phyloP scores from a whole-genome alignment of 2,888 invertebrate species.

The Noctua pronuba region DNA sequence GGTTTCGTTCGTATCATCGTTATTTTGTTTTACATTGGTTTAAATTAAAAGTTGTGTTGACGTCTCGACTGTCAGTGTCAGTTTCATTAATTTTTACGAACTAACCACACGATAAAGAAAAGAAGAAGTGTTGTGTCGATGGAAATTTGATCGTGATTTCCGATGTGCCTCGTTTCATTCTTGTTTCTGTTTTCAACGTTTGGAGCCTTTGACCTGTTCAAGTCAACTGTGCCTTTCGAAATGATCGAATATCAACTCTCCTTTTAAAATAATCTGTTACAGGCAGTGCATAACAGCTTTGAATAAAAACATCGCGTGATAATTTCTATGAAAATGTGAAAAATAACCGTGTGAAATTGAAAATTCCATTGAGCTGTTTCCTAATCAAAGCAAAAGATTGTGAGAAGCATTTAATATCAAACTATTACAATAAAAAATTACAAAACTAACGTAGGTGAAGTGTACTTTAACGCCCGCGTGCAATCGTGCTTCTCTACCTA shows the following conservation, averaged over 20 bases:
- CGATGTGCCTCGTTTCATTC: not conserved
- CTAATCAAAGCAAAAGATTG: constrained; percentile 41
- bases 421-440: constrained; percentile 52
- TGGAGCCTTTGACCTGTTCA: not conserved
- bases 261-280: not conserved
- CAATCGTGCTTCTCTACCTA: constrained; percentile 47
- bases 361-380: constrained; percentile 43
- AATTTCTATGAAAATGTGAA: constrained; percentile 28
- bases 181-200: constrained; percentile 1
- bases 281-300: not conserved
- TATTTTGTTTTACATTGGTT: constrained; percentile 30
- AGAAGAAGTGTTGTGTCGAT: no score
- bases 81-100: constrained; percentile 15
- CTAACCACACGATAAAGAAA: no score
- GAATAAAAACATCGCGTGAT: constrained; percentile 15
- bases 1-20: constrained; percentile 28
- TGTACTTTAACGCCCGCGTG: constrained; percentile 70
- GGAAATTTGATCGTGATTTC: constrained; percentile 34
- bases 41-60: constrained; percentile 48
- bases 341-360: constrained; percentile 48
- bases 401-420: constrained; percentile 37
- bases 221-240: not conserved
- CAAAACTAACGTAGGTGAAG: constrained; percentile 60
- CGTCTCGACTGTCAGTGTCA: constrained; percentile 34
- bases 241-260: not conserved